These are phyloP conservation scores for Neolamprologus ventralis DNA, from an alignment of 2,113 vertebrate species.

Conservation along the genomic window DNA sequence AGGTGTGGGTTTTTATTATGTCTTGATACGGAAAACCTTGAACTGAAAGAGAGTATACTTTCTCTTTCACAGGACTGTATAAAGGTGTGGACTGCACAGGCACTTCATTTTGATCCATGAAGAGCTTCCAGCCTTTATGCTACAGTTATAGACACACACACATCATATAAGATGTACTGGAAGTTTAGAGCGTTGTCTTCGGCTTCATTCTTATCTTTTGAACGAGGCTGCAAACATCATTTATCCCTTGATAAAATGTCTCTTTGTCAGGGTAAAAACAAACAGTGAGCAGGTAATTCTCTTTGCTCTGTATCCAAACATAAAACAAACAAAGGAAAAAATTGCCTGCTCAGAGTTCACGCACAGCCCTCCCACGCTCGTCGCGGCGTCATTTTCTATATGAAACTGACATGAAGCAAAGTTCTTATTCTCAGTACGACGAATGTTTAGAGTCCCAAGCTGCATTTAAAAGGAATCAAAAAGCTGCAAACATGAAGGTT, in stretches of 20 bases:
- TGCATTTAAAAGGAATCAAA: not conserved
- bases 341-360: constrained; percentile 4
- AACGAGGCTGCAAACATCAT: not conserved
- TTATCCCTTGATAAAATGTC: constrained; percentile 18
- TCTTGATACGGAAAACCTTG: not conserved
- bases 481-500: not conserved
- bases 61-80: not conserved
- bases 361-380: not conserved
- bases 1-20: not conserved
- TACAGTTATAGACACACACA: not conserved
- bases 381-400: not conserved
- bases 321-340: constrained; percentile 36
- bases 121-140: not conserved
- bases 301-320: constrained; percentile 36
- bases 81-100: not conserved
- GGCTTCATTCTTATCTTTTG: not conserved
- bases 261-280: constrained; percentile 18
- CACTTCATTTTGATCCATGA: not conserved
- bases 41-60: not conserved
- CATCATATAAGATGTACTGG: not conserved
- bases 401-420: not conserved
- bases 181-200: not conserved
- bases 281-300: constrained; percentile 42
- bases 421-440: not conserved
- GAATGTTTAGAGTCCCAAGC: not conserved